Evolutionary conservation across 2,888 invertebrate species (phyloP).

Genomic region (Ecliptopera silaceata): DNA sequence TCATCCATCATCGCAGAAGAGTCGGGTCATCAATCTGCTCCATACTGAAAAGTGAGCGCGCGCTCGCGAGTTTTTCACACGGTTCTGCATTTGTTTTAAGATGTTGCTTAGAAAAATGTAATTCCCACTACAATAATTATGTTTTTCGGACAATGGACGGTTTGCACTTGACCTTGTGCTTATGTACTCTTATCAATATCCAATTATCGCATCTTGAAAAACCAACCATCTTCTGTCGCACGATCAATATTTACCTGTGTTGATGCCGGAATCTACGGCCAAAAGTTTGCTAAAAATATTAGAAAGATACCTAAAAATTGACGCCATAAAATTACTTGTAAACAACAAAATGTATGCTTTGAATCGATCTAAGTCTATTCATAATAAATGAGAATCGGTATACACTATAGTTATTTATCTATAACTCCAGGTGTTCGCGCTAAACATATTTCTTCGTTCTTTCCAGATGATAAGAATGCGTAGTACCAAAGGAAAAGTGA

Average conservation of each 20-base stretch:
- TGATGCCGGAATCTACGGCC: background rate
- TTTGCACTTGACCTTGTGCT: background rate
- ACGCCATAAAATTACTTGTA: too few species aligned
- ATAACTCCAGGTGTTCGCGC: background rate
- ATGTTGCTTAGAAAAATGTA: background rate
- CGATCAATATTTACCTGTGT: background rate
- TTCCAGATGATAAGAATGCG: conserved; percentile 61
- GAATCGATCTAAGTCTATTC: background rate
- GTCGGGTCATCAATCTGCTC: conserved; percentile 62
- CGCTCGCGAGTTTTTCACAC: conserved; percentile 20
- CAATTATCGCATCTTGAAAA: background rate
- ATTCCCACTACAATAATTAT: too few species aligned
- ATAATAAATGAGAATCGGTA: too few species aligned
- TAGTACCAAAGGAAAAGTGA: conserved; percentile 54
- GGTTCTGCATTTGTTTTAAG: background rate
- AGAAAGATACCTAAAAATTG: background rate
- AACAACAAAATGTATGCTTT: background rate
- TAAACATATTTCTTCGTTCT: conserved; percentile 15
- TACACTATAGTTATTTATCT: too few species aligned
- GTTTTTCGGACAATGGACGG: too few species aligned
- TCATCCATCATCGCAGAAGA: conserved; percentile 59
- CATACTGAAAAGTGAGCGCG: conserved; percentile 43
- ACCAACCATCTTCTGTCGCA: background rate
- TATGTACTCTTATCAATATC: background rate
- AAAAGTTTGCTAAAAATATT: background rate